Conservation (phyloP, 2,888 invertebrate species). For the Platycheirus rosarum region DNA sequence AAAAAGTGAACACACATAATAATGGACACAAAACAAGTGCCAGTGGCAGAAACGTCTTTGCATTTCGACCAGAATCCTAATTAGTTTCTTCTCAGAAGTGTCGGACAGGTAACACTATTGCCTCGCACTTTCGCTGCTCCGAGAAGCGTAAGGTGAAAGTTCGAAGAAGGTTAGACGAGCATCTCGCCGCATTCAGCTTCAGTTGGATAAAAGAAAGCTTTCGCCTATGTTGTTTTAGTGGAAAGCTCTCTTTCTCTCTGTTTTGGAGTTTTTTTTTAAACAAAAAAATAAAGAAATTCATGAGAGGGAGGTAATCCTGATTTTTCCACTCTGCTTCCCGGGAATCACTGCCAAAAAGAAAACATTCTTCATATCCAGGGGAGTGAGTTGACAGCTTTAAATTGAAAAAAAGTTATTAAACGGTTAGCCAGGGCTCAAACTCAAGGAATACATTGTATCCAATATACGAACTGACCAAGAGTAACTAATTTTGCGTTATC, state of each 20-base stretch:
- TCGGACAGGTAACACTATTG: neutral
- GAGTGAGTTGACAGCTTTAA: neutral
- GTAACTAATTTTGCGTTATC: conserved; percentile 45
- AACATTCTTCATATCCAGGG: neutral
- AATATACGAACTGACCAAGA: conserved; percentile 33
- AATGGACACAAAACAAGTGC: conserved; percentile 7
- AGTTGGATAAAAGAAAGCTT: neutral
- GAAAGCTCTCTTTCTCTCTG: neutral
- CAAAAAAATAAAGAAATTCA: too few species aligned
- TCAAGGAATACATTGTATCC: neutral
- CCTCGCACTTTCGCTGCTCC: neutral
- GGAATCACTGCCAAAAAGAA: neutral
- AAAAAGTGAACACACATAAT: neutral
- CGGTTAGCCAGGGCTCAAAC: conserved; percentile 10
- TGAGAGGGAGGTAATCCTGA: neutral
- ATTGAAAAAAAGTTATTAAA: neutral
- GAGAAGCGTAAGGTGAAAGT: neutral
- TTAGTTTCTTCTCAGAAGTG: conserved; percentile 13
- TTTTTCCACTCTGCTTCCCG: neutral
- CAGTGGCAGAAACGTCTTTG: neutral
- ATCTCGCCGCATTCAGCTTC: neutral
- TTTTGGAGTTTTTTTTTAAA: neutral
- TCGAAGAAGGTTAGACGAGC: neutral
- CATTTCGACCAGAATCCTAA: conserved; percentile 27
- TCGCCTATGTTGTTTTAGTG: neutral